Evolutionary conservation across 2,888 invertebrate genomes (phyloP).

Genomic region (Agonopterix arenella): DNA sequence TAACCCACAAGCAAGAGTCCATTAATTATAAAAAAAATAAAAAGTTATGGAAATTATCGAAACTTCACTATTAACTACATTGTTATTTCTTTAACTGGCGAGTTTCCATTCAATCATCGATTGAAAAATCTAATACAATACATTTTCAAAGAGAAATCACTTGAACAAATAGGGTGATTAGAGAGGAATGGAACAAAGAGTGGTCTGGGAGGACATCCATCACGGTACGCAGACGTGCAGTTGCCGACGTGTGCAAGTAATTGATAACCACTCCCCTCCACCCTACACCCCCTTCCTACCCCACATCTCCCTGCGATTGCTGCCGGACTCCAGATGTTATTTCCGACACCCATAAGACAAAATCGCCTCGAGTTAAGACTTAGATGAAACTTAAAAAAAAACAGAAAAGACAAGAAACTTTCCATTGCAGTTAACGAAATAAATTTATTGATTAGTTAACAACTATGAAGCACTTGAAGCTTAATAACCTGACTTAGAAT

Average conservation of each 20-base stretch:
- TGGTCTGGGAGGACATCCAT: constrained; percentile 22
- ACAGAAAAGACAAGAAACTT: no score
- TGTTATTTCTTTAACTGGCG: no score
- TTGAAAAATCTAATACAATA: background rate
- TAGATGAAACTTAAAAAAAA: no score
- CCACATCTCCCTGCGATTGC: background rate
- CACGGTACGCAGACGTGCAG: constrained; percentile 20
- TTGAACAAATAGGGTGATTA: constrained; percentile 10
- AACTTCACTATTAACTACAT: no score
- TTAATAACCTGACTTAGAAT: no score
- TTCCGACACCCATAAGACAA: background rate
- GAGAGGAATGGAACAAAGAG: constrained; percentile 4
- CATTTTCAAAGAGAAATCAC: background rate
- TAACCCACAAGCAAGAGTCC: no score
- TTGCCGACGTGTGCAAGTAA: constrained; percentile 26
- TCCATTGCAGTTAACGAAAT: no score
- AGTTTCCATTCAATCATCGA: background rate
- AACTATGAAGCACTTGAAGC: no score
- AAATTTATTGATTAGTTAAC: no score
- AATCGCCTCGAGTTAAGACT: background rate
- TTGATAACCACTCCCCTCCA: constrained; percentile 21
- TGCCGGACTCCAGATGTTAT: constrained; percentile 1
- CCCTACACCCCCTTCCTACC: background rate
- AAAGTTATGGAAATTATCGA: no score
- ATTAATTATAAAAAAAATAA: no score